These are phyloP conservation scores for Rafetus swinhoei DNA, from an alignment of 2,113 vertebrate species.

Conservation along the genomic window DNA sequence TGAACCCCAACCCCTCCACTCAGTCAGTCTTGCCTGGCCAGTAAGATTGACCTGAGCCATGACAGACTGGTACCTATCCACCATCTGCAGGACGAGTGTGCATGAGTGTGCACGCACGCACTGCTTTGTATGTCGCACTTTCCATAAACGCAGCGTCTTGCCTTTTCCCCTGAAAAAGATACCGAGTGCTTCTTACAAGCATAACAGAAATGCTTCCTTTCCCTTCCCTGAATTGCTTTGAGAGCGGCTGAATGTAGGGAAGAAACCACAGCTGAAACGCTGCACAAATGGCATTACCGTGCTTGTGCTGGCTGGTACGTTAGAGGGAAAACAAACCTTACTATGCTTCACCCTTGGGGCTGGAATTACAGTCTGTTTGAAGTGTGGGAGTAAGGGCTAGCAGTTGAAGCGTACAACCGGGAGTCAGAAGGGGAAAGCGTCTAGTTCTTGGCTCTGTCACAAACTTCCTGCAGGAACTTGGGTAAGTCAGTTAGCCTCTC, in stretches of 20 bases:
- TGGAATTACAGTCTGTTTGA: slow-evolving; percentile 60
- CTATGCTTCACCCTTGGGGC: background rate
- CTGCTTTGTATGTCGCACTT: no score
- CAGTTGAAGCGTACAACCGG: background rate
- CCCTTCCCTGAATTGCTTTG: slow-evolving; percentile 55
- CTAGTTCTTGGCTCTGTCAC: background rate
- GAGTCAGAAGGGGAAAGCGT: background rate
- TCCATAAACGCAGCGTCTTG: no score
- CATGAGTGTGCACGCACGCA: no score
- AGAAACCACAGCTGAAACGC: slow-evolving; percentile 54
- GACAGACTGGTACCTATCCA: no score
- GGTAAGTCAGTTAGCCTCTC: background rate
- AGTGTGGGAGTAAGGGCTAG: fast-evolving
- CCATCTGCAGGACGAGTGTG: no score
- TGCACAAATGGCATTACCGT: slow-evolving; percentile 53
- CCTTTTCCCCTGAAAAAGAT: no score
- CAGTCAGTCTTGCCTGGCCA: no score
- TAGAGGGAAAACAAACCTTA: background rate
- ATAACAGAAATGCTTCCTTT: background rate
- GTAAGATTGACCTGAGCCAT: no score
- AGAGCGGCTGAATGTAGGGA: slow-evolving; percentile 66
- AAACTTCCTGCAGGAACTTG: background rate
- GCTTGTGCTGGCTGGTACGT: slow-evolving; percentile 63
- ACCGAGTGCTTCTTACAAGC: no score
- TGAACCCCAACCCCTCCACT: no score